A percentile compares a stretch with the other conserved stretches of the same genome.
phyloP scores from a whole-genome alignment of 2,888 invertebrate species.

The Laothoe populi region DNA sequence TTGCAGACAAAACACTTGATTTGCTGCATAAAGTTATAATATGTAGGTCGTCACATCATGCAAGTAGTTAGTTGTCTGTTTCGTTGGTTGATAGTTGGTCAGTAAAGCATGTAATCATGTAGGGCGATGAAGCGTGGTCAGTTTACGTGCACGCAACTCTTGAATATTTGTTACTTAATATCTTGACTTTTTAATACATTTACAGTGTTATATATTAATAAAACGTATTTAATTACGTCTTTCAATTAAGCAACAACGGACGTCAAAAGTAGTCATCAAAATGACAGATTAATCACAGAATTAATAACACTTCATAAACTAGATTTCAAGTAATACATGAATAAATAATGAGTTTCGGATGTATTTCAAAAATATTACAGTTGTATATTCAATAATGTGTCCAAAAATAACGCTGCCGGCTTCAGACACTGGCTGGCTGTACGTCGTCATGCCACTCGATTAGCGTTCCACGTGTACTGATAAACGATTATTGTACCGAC shows the following conservation, averaged over 20 bases:
- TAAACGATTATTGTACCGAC: slow-evolving; percentile 51
- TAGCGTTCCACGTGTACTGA: slow-evolving; percentile 65
- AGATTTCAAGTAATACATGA: neutral
- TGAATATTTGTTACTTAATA: slow-evolving; percentile 18
- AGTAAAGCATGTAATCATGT: slow-evolving; percentile 71
- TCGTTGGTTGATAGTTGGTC: slow-evolving; percentile 68
- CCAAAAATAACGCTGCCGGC: slow-evolving; percentile 4
- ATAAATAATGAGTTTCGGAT: neutral
- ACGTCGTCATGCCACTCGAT: slow-evolving; percentile 52
- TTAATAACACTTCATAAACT: slow-evolving; percentile 1
- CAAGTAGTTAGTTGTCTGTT: slow-evolving; percentile 46
- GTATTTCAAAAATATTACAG: slow-evolving; percentile 7
- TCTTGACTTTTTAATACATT: slow-evolving; percentile 2
- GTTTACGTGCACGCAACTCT: slow-evolving; percentile 59
- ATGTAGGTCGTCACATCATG: slow-evolving; percentile 25
- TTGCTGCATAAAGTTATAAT: slow-evolving; percentile 31
- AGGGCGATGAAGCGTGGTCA: slow-evolving; percentile 65
- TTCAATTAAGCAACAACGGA: neutral
- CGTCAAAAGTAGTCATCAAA: neutral
- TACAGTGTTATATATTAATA: neutral
- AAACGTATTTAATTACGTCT: neutral
- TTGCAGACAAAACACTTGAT: slow-evolving; percentile 10
- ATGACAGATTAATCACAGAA: neutral
- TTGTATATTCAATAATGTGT: slow-evolving; percentile 6
- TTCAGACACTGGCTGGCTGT: slow-evolving; percentile 23